Evolutionary conservation across 2,797 vertebrate species (phyloP).

Genomic region (Phyllotis vaccarum): DNA sequence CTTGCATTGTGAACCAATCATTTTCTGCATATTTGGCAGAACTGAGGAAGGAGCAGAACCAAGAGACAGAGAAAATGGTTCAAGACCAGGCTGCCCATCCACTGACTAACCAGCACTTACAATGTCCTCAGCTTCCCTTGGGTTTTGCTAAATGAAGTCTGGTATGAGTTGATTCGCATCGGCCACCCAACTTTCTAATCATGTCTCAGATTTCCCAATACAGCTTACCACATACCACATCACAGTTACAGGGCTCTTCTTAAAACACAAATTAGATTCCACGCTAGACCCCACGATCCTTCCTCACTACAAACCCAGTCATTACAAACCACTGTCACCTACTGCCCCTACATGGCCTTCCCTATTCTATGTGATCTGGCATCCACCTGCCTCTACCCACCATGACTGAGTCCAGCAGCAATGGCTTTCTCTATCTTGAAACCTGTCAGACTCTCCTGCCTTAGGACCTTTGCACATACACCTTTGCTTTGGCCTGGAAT

Average conservation of each 20-base stretch:
- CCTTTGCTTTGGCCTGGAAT: neutral
- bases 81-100: conserved; percentile 28
- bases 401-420: neutral
- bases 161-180: neutral
- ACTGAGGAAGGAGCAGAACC: neutral
- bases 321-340: neutral
- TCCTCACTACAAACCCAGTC: neutral
- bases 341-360: neutral
- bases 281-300: neutral
- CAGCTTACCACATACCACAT: conserved; percentile 41
- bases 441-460: neutral
- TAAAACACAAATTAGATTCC: conserved; percentile 52
- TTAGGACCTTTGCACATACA: neutral
- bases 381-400: neutral
- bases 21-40: conserved; percentile 62
- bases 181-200: conserved; percentile 28
- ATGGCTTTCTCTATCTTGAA: conserved; percentile 2
- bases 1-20: conserved; percentile 33
- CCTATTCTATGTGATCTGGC: neutral
- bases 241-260: conserved; percentile 47
- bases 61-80: conserved; percentile 31
- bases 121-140: neutral
- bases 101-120: neutral
- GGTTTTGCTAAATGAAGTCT: conserved; percentile 66
- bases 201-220: conserved; percentile 30